phyloP scores from a whole-genome alignment of 2,113 vertebrate species.

The Vireo altiloquus region DNA sequence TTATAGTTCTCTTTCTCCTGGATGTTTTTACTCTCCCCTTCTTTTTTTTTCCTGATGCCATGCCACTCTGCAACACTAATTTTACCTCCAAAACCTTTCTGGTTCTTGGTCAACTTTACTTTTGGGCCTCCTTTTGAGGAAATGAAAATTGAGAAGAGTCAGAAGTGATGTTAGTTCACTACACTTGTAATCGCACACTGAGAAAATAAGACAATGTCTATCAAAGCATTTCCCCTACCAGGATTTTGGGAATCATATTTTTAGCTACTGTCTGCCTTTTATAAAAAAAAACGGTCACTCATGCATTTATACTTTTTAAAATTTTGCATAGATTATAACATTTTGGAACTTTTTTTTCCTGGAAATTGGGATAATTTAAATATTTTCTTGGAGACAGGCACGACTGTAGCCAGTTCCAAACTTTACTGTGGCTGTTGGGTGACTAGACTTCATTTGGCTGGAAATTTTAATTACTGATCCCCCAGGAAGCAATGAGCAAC shows the following conservation, averaged over 20 bases:
- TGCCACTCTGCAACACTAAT: not conserved
- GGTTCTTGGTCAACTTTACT: not conserved
- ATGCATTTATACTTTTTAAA: not conserved
- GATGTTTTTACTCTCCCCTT: rapidly evolving
- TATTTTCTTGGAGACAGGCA: not conserved
- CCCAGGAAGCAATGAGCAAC: not conserved
- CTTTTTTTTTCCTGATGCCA: not conserved
- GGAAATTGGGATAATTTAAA: not conserved
- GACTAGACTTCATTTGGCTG: not conserved
- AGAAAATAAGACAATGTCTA: not conserved
- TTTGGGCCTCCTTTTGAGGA: not conserved
- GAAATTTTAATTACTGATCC: not conserved
- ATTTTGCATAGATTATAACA: not conserved
- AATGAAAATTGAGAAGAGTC: not conserved
- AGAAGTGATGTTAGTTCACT: not conserved
- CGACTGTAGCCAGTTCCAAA: not conserved
- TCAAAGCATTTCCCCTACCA: not conserved
- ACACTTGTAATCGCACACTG: not conserved
- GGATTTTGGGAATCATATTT: not conserved
- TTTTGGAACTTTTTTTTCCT: not conserved
- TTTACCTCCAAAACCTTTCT: not conserved
- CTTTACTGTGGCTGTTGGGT: not conserved
- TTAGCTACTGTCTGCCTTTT: not conserved
- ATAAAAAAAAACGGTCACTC: not conserved
- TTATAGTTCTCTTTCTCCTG: not conserved